These are phyloP conservation scores for Apis laboriosa DNA, from an alignment of 1,140 invertebrate species.

Conservation along the genomic window DNA sequence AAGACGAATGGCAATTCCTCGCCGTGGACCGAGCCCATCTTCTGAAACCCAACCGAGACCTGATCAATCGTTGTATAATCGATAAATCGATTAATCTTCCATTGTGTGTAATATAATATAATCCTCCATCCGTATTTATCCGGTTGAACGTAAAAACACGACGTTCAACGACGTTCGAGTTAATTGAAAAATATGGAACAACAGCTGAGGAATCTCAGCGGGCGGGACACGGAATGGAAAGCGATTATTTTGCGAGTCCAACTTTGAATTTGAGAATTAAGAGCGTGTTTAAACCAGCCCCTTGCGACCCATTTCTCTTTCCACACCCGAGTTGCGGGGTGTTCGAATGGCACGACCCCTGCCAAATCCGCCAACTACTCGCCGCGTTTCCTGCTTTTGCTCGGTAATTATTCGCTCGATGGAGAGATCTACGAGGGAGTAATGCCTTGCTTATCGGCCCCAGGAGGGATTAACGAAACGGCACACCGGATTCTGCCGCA, in stretches of 20 bases:
- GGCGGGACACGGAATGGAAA: background rate
- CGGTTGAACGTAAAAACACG: too few species aligned
- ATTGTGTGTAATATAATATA: too few species aligned
- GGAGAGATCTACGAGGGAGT: constrained; percentile 42
- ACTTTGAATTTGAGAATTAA: background rate
- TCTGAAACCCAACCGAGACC: constrained; percentile 80
- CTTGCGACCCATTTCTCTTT: background rate
- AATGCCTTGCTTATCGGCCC: constrained; percentile 45
- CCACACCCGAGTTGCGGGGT: too few species aligned
- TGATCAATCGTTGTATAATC: background rate
- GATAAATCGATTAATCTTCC: background rate
- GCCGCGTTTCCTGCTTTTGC: background rate
- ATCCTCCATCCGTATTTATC: too few species aligned
- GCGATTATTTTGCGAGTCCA: background rate
- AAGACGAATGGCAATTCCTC: constrained; percentile 96
- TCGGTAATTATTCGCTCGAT: constrained; percentile 16
- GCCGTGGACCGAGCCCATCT: constrained; percentile 92
- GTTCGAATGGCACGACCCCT: background rate
- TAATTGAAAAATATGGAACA: background rate
- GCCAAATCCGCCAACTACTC: background rate
- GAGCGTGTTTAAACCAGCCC: background rate
- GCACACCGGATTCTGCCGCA: constrained; percentile 39
- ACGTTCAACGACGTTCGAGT: background rate
- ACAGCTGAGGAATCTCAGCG: background rate
- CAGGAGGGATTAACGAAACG: constrained; percentile 46